phyloP scores from a whole-genome alignment of 92 coral and sea anemone genomes.

The Siderastrea siderea region DNA sequence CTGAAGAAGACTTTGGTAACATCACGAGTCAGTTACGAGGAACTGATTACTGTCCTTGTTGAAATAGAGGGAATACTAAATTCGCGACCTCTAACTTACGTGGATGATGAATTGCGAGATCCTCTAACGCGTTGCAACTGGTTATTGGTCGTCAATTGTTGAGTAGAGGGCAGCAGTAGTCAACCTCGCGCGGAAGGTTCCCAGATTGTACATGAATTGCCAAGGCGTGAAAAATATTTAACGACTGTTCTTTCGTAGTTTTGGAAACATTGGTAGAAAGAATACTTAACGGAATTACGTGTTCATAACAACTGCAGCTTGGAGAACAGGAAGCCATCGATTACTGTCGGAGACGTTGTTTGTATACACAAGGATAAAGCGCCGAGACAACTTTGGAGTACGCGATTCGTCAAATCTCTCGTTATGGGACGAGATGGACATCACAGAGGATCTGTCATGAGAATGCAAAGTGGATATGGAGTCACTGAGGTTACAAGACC shows the following conservation, averaged over 20 bases:
- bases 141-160: conserved; percentile 10
- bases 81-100: no score
- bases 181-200: background rate
- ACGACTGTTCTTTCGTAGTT: no score
- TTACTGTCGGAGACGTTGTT: background rate
- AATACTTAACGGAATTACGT: no score
- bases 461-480: no score
- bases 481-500: no score
- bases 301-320: no score
- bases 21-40: background rate
- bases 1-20: background rate
- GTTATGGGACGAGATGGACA: background rate
- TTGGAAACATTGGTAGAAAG: no score
- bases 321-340: background rate
- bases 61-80: no score
- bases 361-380: conserved; percentile 2
- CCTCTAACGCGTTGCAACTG: conserved; percentile 9
- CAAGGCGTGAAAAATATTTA: conserved; percentile 8
- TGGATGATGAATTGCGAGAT: conserved; percentile 6
- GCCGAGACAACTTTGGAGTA: background rate
- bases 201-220: background rate
- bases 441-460: background rate
- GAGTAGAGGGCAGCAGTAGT: background rate
- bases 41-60: background rate
- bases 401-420: conserved; percentile 1